Percentiles rank a stretch among this genome's conserved stretches.
These are phyloP conservation scores for Magallana ariakensis DNA, from an alignment of 1,140 invertebrate species.

Conservation along the genomic window DNA sequence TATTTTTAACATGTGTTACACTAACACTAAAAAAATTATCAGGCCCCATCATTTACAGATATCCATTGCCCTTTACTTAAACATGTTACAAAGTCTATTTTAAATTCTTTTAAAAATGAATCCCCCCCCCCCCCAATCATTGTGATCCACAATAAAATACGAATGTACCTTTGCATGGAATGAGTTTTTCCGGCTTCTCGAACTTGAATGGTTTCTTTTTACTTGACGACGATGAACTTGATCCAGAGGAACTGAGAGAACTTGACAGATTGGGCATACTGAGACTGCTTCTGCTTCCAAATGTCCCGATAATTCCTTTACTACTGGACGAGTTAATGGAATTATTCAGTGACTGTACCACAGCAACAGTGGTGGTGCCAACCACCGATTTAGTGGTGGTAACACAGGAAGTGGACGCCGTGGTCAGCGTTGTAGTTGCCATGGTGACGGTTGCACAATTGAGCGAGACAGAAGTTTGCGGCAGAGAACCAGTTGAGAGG, in stretches of 20 bases:
- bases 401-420: slow-evolving; percentile 47
- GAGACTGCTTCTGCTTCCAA: slow-evolving; percentile 2
- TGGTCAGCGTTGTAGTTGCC: slow-evolving; percentile 53
- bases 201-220: slow-evolving; percentile 59
- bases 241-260: not conserved
- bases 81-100: too few relatives aligned
- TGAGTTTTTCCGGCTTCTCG: slow-evolving; percentile 64
- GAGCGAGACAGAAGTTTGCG: slow-evolving; percentile 34
- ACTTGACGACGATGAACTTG: not conserved
- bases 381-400: slow-evolving; percentile 45
- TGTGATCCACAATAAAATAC: too few relatives aligned
- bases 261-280: slow-evolving; percentile 12
- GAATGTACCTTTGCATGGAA: slow-evolving; percentile 82
- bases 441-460: slow-evolving; percentile 45
- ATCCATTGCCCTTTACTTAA: too few relatives aligned
- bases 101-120: too few relatives aligned
- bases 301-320: not conserved
- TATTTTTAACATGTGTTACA: too few relatives aligned
- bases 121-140: too few relatives aligned
- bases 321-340: slow-evolving; percentile 18
- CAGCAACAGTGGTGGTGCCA: slow-evolving; percentile 47
- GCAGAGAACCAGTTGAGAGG: slow-evolving; percentile 40
- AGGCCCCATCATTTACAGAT: too few relatives aligned
- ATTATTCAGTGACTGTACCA: not conserved
- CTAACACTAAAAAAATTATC: too few relatives aligned